Evolutionary conservation across 2,888 invertebrate species (phyloP).

Genomic region (Epirrhoe tristata): DNA sequence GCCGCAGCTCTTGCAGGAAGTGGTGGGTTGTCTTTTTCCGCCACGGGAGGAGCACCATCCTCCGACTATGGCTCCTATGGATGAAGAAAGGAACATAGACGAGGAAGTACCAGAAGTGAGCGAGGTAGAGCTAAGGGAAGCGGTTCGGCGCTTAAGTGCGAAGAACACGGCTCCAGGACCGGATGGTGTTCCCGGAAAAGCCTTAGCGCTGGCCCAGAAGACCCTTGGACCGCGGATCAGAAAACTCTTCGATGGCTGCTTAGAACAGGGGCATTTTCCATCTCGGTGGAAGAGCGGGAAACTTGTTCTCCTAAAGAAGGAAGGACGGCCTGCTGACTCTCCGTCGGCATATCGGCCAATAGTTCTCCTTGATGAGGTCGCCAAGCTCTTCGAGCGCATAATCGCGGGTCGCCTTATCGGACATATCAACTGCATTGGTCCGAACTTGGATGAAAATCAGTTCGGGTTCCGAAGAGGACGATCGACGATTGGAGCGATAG

Average conservation of each 20-base stretch:
- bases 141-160: no score
- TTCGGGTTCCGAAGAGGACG: neutral
- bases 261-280: neutral
- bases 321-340: neutral
- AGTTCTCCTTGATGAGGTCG: neutral
- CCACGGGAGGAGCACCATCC: neutral
- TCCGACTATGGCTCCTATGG: neutral
- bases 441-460: neutral
- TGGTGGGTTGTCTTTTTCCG: slow-evolving; percentile 2
- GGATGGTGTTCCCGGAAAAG: neutral
- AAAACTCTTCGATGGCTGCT: neutral
- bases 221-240: neutral
- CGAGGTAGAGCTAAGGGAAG: no score
- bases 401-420: neutral
- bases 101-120: neutral
- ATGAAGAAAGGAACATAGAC: neutral
- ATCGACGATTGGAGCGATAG: neutral
- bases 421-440: neutral
- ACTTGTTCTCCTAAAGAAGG: neutral
- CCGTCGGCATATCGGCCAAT: neutral
- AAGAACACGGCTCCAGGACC: neutral
- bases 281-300: neutral
- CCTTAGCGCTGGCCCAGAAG: neutral
- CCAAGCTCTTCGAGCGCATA: neutral
- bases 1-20: neutral